phyloP scores from a whole-genome alignment of 2,888 invertebrate species.

The Cheilosia impressa region DNA sequence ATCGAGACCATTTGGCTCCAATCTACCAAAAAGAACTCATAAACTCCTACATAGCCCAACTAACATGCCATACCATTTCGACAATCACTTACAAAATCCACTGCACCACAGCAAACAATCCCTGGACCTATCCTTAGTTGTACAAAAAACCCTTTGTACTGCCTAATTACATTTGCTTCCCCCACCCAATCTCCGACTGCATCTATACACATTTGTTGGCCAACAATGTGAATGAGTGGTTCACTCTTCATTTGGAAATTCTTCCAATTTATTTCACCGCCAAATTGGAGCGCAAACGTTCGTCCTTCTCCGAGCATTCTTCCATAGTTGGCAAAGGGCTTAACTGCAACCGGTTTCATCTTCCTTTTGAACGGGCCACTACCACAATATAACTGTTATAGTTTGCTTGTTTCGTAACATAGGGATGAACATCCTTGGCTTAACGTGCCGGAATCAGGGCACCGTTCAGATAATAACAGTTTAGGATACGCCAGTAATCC shows the following conservation, averaged over 20 bases:
- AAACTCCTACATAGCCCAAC: no score
- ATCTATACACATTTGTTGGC: conserved; percentile 26
- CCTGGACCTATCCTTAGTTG: no score
- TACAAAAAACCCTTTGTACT: conserved; percentile 13
- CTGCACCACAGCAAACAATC: no score
- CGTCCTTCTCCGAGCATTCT: not conserved
- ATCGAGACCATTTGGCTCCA: no score
- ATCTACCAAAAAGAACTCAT: no score
- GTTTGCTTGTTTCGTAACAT: conserved; percentile 56
- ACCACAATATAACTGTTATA: conserved; percentile 31
- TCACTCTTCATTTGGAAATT: conserved; percentile 56
- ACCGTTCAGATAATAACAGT: conserved; percentile 74
- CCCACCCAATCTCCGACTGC: not conserved
- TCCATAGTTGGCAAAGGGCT: conserved; percentile 28
- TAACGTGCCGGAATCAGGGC: conserved; percentile 71
- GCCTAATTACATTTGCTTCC: conserved; percentile 21
- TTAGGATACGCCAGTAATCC: conserved; percentile 74
- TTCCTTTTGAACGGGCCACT: conserved; percentile 13
- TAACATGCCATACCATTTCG: no score
- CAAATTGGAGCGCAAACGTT: conserved; percentile 58
- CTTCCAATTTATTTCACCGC: conserved; percentile 67
- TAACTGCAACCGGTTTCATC: conserved; percentile 24
- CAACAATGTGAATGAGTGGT: conserved; percentile 31
- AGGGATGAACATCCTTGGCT: conserved; percentile 58
- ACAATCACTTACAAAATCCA: no score